Evolutionary conservation across 2,888 invertebrate species (phyloP), one percentile per base, ranked within the genome.

Genomic region (Rotaria magnacalcarata): DNA sequence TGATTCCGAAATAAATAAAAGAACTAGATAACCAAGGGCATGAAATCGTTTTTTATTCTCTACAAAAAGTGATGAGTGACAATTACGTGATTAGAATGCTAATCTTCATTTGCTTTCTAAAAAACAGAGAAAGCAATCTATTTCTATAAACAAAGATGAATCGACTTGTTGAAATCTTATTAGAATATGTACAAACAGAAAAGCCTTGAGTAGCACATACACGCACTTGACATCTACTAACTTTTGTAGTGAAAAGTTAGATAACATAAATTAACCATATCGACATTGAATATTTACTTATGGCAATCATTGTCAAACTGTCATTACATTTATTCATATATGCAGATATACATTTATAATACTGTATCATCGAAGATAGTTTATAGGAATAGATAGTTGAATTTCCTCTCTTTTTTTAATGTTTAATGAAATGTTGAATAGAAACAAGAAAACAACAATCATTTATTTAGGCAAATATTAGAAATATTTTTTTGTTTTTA

Each of bases 231-330:
- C 34, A 10, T 34, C 67, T 67, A 67, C 4, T 67, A 21, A 21
- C 4, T 54, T 54, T 21, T 21, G 7, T 54, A 67, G 67, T 67
- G 67, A 67, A 41, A 67, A 6, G 41, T 67, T 67, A 67, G 67
- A 67, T 67, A 67, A 67, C 67, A 67, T 27, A 67, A 67, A 67
- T 67, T 67, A 67, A 67, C 34, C 34, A 67, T 67, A 67, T 67
- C 67, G 67, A 67, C 67, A 67, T 67, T 34, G 34, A 34, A 67
- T 34, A 67, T 67, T 34, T 67, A 16, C 34, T 67, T 27, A 27
- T 67, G 19, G 34, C 34, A 67, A 19, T 27, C 19, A 41, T 67
- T 67, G 34, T 67, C 67, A 16, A 67, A 34, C 41, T 19, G 41
- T 67, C 67, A 6, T 67, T 19, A 56, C 56, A 24, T 3, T 24